These are phyloP conservation scores for Petroica traversi DNA, from an alignment of 2,113 vertebrate species.

Conservation along the genomic window DNA sequence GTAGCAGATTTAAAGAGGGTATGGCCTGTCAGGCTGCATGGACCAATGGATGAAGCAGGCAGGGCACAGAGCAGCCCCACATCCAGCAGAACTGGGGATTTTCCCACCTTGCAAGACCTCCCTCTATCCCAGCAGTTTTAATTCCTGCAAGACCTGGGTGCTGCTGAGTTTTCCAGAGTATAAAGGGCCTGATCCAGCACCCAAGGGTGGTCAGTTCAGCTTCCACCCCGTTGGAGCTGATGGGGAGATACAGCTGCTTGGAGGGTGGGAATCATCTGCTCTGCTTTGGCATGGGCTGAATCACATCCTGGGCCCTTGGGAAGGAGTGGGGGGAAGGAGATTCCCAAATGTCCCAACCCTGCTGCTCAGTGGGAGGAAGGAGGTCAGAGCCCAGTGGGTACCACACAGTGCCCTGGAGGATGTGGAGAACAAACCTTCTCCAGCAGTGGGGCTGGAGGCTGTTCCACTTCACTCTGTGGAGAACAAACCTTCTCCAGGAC, in stretches of 20 bases:
- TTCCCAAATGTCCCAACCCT: not conserved
- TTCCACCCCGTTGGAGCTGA: not conserved
- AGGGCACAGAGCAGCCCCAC: not conserved
- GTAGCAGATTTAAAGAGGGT: not conserved
- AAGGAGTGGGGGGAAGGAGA: accelerated
- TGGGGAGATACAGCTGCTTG: not conserved
- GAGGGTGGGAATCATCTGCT: not conserved
- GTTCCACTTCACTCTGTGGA: not conserved
- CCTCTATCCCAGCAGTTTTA: not conserved
- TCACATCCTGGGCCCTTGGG: not conserved
- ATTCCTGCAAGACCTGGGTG: not conserved
- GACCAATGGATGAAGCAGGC: not conserved
- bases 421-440: not conserved
- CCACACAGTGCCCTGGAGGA: not conserved
- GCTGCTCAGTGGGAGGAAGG: not conserved
- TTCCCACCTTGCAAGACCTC: not conserved
- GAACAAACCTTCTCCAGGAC: no score
- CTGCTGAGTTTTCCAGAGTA: not conserved
- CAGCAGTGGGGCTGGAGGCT: not conserved
- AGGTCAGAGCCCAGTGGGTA: not conserved
- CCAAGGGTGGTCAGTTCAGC: not conserved
- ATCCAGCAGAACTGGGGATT: not conserved
- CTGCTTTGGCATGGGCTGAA: not conserved
- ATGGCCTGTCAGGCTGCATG: not conserved
- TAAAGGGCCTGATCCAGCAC: not conserved